Conservation (phyloP, 2,113 vertebrate genomes). For the Leucopsar rothschildi region DNA sequence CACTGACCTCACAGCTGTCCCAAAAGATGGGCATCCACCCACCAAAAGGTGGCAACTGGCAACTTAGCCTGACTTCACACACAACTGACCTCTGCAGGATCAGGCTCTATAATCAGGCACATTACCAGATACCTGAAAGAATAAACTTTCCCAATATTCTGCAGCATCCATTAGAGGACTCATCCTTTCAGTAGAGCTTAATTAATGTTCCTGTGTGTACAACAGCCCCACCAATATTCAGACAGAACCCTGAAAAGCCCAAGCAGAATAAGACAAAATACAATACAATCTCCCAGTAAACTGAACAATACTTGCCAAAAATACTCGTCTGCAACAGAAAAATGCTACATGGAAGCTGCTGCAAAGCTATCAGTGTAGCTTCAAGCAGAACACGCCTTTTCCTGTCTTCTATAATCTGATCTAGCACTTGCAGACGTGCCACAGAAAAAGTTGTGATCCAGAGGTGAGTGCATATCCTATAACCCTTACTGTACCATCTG, state of each 20-base stretch:
- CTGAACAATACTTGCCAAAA: not conserved
- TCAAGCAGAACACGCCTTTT: slow-evolving; percentile 56
- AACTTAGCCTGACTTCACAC: not conserved
- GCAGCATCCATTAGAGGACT: not conserved
- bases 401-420: slow-evolving; percentile 63
- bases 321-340: not conserved
- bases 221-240: not conserved
- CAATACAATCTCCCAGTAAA: not conserved
- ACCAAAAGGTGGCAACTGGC: not conserved
- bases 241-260: not conserved
- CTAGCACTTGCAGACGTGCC: slow-evolving; percentile 9
- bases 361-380: not conserved
- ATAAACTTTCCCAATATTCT: not conserved
- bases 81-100: not conserved
- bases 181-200: not conserved
- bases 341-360: not conserved
- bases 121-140: not conserved
- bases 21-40: not conserved
- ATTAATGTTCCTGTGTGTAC: not conserved
- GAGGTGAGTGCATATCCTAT: not conserved
- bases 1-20: not conserved
- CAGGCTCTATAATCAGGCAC: not conserved
- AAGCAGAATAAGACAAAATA: not conserved
- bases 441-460: slow-evolving; percentile 36
- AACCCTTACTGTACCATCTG: not conserved